Percentiles rank a stretch among this genome's conserved stretches.
These are phyloP conservation scores for Copsychus sechellarum DNA, from an alignment of 2,113 vertebrate species.

Conservation along the genomic window DNA sequence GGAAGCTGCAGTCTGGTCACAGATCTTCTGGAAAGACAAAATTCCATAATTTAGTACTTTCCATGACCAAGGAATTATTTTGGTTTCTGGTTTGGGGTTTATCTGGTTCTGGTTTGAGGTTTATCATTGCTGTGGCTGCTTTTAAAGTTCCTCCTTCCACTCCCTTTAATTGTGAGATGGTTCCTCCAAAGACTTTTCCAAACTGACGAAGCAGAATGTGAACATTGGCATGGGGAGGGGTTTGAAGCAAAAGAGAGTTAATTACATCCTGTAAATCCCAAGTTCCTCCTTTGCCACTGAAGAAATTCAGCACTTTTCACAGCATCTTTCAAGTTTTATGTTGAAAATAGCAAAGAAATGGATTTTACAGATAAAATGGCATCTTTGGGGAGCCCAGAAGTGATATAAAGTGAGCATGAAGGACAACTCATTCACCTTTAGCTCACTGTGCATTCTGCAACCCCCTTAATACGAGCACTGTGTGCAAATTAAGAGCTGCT, in stretches of 20 bases:
- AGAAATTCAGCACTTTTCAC: slow-evolving; percentile 5
- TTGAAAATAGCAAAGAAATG: slow-evolving; percentile 39
- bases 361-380: slow-evolving; percentile 2
- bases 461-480: background rate
- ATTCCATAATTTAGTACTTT: slow-evolving; percentile 33
- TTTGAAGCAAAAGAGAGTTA: slow-evolving; percentile 23
- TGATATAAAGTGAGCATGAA: background rate
- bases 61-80: background rate
- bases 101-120: background rate
- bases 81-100: background rate
- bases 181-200: background rate
- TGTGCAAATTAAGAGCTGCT: background rate
- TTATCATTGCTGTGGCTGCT: background rate
- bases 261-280: slow-evolving; percentile 9
- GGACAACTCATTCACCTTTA: background rate
- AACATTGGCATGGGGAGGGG: background rate
- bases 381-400: background rate
- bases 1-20: background rate
- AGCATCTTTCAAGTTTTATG: slow-evolving; percentile 11
- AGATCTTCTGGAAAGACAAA: slow-evolving; percentile 2
- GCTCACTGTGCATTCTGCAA: background rate
- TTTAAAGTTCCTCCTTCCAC: background rate
- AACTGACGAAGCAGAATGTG: background rate
- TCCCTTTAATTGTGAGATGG: background rate
- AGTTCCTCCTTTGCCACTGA: background rate